Conservation (phyloP, 2,888 invertebrate species). For the Thecocarcelia acutangulata region DNA sequence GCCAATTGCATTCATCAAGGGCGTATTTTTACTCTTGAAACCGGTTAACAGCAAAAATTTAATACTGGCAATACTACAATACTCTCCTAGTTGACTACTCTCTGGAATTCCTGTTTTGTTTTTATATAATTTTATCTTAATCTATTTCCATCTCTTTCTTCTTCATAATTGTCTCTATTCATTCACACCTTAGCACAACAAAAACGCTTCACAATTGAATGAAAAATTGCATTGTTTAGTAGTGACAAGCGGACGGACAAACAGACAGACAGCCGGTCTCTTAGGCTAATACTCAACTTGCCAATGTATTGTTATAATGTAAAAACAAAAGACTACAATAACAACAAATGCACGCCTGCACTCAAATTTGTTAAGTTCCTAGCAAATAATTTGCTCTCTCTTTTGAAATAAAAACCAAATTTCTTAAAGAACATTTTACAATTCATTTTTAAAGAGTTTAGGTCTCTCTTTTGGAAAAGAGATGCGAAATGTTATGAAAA, state of each 20-base stretch:
- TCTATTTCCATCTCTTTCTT: constrained; percentile 53
- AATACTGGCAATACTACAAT: constrained; percentile 60
- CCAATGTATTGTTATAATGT: constrained; percentile 1
- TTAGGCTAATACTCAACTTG: constrained; percentile 3
- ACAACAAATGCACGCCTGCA: constrained; percentile 64
- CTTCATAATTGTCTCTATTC: constrained; percentile 49
- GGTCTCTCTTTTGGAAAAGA: constrained; percentile 31
- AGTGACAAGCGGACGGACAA: neutral
- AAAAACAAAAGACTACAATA: constrained; percentile 21
- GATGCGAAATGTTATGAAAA: constrained; percentile 37
- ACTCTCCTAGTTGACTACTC: neutral
- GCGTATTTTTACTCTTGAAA: constrained; percentile 46
- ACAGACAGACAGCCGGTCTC: neutral
- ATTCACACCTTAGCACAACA: constrained; percentile 56
- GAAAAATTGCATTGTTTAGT: constrained; percentile 41
- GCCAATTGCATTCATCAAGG: neutral
- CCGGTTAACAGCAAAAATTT: constrained; percentile 34
- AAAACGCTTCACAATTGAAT: constrained; percentile 11
- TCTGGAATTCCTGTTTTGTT: constrained; percentile 18
- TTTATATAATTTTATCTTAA: neutral
- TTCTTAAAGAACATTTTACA: neutral
- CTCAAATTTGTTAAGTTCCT: constrained; percentile 19
- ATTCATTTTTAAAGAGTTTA: neutral
- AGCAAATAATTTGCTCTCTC: constrained; percentile 10
- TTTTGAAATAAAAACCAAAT: constrained; percentile 10